Conservation (phyloP, 2,797 vertebrate species). For the Brachyrhaphis roseni region DNA sequence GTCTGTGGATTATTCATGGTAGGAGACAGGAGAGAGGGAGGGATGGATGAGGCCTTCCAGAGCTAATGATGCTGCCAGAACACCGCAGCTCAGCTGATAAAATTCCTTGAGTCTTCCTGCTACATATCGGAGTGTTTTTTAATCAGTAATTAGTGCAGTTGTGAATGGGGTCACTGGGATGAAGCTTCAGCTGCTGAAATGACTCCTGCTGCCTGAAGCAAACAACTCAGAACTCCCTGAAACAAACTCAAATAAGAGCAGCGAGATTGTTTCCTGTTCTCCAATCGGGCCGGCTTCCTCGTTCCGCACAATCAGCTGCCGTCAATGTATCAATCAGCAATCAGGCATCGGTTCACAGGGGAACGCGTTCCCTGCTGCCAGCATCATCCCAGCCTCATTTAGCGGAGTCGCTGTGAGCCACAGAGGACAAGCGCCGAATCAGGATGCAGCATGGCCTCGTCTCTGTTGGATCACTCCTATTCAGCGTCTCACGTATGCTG, state of each 20-base stretch:
- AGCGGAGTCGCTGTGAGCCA: slow-evolving; percentile 13
- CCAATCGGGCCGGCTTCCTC: slow-evolving; percentile 39
- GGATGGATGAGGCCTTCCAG: neutral
- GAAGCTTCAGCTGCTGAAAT: slow-evolving; percentile 33
- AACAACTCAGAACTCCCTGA: slow-evolving; percentile 5
- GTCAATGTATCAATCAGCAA: slow-evolving; percentile 67
- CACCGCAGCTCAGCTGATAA: neutral
- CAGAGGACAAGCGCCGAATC: slow-evolving; percentile 28
- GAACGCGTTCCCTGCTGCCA: slow-evolving; percentile 18
- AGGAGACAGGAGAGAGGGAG: neutral
- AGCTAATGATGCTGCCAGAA: neutral
- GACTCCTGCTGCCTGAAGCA: neutral
- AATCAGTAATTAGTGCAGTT: slow-evolving; percentile 32
- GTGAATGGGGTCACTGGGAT: slow-evolving; percentile 38
- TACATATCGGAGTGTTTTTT: neutral
- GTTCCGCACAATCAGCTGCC: slow-evolving; percentile 57
- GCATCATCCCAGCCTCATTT: slow-evolving; percentile 48
- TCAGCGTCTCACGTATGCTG: neutral
- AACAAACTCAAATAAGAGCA: slow-evolving; percentile 11
- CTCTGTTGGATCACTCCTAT: neutral
- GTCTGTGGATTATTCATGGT: neutral
- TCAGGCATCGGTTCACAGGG: slow-evolving; percentile 11
- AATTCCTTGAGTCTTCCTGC: neutral
- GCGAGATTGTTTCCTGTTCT: slow-evolving; percentile 31
- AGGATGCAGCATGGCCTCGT: neutral